Percentiles rank a stretch among this genome's conserved stretches.
Conservation (phyloP, 2,888 invertebrate genomes). For the Flexamia atlantica region DNA sequence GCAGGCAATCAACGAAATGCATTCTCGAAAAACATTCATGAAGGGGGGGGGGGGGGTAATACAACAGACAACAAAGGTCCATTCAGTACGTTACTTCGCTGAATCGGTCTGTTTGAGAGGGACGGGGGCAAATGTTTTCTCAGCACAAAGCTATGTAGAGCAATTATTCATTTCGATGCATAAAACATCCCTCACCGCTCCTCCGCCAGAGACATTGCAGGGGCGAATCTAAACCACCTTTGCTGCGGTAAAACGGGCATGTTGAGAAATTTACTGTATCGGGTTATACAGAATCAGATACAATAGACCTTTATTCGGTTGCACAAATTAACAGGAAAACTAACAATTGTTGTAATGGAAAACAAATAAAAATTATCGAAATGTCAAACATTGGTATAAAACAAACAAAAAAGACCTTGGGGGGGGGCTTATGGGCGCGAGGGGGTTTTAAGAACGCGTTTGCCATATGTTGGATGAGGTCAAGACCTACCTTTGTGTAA, state of each 20-base stretch:
- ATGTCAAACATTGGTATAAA: too few relatives aligned
- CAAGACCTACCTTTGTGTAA: too few relatives aligned
- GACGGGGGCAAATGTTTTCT: neutral
- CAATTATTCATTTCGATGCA: conserved; percentile 5
- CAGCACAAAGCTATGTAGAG: neutral
- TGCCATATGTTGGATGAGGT: too few relatives aligned
- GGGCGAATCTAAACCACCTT: neutral
- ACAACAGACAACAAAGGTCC: neutral
- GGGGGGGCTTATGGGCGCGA: too few relatives aligned
- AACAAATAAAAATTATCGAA: too few relatives aligned
- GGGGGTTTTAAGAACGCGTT: too few relatives aligned
- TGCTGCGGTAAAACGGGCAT: neutral
- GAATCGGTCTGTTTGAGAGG: neutral
- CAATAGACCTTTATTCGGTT: too few relatives aligned
- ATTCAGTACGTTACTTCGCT: conserved; percentile 22
- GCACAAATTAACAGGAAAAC: too few relatives aligned
- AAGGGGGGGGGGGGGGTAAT: neutral
- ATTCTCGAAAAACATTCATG: neutral
- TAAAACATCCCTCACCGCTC: neutral
- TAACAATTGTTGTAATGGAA: too few relatives aligned
- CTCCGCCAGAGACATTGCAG: neutral
- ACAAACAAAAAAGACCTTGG: too few relatives aligned
- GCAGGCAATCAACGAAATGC: conserved; percentile 24
- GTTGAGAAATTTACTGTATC: too few relatives aligned
- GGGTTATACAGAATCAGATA: too few relatives aligned